Evolutionary conservation across 2,113 vertebrate species (phyloP), one percentile per base, ranked within the genome.

Genomic region (Sterrhoptilus dennistouni): DNA sequence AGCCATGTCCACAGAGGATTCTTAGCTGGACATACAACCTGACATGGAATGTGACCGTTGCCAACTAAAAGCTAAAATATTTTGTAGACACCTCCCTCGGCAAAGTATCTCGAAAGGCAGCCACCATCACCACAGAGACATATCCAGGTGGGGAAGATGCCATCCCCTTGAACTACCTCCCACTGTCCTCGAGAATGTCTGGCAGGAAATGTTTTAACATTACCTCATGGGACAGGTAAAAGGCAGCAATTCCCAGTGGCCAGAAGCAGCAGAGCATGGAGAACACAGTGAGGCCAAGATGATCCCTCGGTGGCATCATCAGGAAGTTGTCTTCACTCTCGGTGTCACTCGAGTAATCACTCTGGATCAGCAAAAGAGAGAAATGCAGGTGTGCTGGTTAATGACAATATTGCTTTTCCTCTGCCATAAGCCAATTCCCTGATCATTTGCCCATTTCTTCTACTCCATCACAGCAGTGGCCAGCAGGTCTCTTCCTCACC

Each of bases 201-300:
- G 80, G 47, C 25, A 90, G 59, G 22, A 72, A 53, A 60, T 0
- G 2, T 38, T 89, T 76, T 23, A 57, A 45, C 64, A 85, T 98
- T 97, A 99, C 99, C 98, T 99, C 98, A 3, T 99, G 98, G 11
- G 98, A 99, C 96, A 99, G 96, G 97, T 99, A 99, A 97, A 99
- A 99, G 91, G 99, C 99, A 6, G 99, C 99, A 8, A 99, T 99
- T 86, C 99, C 99, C 80, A 99, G 95, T 2, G 99, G 99, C 99
- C 99, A 99, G 98, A 99, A 99, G 97, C 99, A 99, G 97, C 99
- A 99, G 93, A 99, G 98, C 99, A 99, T 99, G 97, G 99, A 99
- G 98, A 99, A 99, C 88, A 99, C 98, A 40, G 99, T 99, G 96
- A 99, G 99, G 65, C 99, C 99, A 36, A 99, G 98, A 79, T 99